Percentiles rank a stretch among this genome's conserved stretches.
phyloP scores from a whole-genome alignment of 2,113 vertebrate genomes.

The Urocynchramus pylzowi region DNA sequence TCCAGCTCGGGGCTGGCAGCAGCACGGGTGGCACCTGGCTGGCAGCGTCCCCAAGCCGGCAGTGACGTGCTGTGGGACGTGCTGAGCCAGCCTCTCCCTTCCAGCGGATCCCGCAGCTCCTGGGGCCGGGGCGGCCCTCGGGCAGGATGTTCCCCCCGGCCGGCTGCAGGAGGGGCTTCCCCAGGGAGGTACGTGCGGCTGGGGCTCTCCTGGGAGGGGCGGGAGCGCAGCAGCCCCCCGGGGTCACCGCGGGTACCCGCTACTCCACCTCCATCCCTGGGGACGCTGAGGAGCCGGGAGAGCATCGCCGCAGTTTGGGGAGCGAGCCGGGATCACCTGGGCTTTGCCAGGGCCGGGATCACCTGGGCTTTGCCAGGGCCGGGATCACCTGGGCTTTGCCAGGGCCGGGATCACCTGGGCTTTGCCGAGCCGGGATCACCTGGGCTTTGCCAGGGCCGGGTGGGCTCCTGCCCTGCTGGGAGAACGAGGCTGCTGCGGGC shows the following conservation, averaged over 20 bases:
- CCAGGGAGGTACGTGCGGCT: neutral
- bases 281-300: neutral
- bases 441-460: accelerated
- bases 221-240: neutral
- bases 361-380: accelerated
- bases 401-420: no score
- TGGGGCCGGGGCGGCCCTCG: accelerated
- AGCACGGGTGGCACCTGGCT: neutral
- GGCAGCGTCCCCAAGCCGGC: neutral
- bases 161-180: neutral
- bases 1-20: neutral
- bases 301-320: accelerated
- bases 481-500: accelerated
- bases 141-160: neutral
- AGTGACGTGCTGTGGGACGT: neutral
- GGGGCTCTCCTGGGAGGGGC: no score
- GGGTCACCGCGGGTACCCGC: accelerated
- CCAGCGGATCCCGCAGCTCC: neutral
- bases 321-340: accelerated
- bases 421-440: accelerated
- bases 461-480: neutral
- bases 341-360: accelerated
- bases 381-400: accelerated
- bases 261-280: accelerated
- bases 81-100: neutral